These are phyloP conservation scores for Vidua chalybeata DNA, from an alignment of 2,113 vertebrate genomes.

Conservation along the genomic window DNA sequence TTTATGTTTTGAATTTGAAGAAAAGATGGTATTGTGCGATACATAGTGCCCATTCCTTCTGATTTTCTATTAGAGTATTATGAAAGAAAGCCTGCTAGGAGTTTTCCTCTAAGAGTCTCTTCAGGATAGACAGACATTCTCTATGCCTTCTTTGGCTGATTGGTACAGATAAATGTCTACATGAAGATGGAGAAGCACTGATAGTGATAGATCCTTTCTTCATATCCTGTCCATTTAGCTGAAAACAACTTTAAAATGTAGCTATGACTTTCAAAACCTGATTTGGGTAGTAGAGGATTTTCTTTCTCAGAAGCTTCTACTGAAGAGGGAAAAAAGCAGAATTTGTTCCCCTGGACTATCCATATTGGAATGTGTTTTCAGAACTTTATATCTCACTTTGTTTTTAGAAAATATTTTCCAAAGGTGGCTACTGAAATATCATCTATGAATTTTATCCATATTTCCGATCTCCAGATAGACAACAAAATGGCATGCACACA, in stretches of 20 bases:
- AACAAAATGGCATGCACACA: background rate
- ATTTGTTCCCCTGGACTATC: background rate
- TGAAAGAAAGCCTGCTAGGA: background rate
- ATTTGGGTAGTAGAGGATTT: background rate
- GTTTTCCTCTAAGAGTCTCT: background rate
- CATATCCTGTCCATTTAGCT: background rate
- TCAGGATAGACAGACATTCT: background rate
- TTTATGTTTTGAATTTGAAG: constrained; percentile 1
- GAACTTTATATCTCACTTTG: background rate
- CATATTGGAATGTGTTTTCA: background rate
- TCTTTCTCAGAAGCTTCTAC: background rate
- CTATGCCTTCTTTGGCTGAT: background rate
- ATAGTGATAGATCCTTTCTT: background rate
- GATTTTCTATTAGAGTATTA: background rate
- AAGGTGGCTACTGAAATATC: background rate
- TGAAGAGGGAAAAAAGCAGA: background rate
- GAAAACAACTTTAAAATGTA: background rate
- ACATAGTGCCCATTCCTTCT: background rate
- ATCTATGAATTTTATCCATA: background rate
- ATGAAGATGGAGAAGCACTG: background rate
- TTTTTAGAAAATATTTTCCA: background rate
- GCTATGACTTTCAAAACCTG: background rate
- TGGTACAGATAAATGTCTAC: background rate
- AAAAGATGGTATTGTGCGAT: background rate
- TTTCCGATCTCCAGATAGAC: background rate